Evolutionary conservation across 2,888 invertebrate species (phyloP), one percentile per base, ranked within the genome.

Genomic region (Sipha maydis): DNA sequence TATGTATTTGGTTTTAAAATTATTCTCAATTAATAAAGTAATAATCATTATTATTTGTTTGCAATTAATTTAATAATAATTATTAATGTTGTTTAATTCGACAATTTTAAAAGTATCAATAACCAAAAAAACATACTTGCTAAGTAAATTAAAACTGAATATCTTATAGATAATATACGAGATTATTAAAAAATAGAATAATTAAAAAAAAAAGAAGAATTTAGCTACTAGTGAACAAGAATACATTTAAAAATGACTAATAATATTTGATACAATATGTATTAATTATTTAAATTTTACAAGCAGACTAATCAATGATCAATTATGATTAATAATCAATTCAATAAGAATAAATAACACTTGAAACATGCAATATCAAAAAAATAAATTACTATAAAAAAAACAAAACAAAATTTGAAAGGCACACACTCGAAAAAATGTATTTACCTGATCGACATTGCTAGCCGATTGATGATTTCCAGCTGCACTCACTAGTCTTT

Each of bases 361-460:
- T 80, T 80, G 79, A 80, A 80, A 86, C 86, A 86, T 88, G 80
- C 80, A 48, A 80, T 73, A 67, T 38, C 41, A 77, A 85, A 48
- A 88, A 61, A 71, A 61, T 41, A 48, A 88, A 67, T 88, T 25
- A 48, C 73, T 80, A 79, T 61, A n/a, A 8, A 85, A 38, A 41
- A 28, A 80, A 73, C 28, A n/a, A n/a, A n/a, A n/a, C 38, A 80
- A 73, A 61, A 56, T 86, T 38, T 61, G 28, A 73, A 75, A 88
- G 9, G 25, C 38, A 80, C 82, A 88, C 88, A 80, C 80, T 88
- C 78, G 48, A 88, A 88, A 82, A 41, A 34, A 80, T 41, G 77
- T 67, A 88, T 82, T 85, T 88, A 88, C 88, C 88, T 88, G 88
- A 88, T 88, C 88, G 88, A 88, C 88, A 88, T 88, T 88, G 67